Evolutionary conservation across 35 echinoderm and acorn worm genomes (phyloP).

Genomic region (Ophioderma brevispina): DNA sequence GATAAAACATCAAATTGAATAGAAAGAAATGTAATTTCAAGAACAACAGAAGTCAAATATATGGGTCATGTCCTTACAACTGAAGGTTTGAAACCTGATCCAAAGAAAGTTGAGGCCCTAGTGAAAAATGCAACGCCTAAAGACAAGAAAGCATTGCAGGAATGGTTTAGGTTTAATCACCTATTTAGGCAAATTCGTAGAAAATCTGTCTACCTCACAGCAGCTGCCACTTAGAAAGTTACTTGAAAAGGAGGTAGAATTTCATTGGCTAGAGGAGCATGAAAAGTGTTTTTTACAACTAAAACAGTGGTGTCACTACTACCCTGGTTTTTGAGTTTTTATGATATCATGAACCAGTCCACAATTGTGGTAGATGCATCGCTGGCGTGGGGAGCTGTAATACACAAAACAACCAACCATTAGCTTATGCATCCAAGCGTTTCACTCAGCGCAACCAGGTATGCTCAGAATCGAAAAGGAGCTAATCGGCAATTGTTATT

Average conservation of each 20-base stretch:
- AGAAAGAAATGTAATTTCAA: conserved; percentile 32
- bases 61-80: conserved; percentile 59
- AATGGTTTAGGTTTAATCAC: conserved; percentile 19
- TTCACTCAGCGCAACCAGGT: conserved; percentile 17
- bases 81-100: conserved; percentile 54
- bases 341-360: neutral
- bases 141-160: conserved; percentile 11
- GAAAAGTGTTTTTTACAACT: conserved; percentile 18
- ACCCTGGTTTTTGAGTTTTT: too few relatives aligned
- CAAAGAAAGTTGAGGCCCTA: conserved; percentile 44
- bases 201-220: neutral
- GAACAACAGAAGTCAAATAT: conserved; percentile 51
- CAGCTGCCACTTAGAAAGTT: conserved; percentile 40
- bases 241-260: conserved; percentile 23
- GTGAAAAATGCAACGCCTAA: neutral
- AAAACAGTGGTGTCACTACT: too few relatives aligned
- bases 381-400: neutral
- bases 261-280: conserved; percentile 3
- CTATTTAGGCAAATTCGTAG: conserved; percentile 48
- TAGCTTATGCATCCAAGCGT: conserved; percentile 34
- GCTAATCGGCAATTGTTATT: neutral
- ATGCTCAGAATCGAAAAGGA: neutral
- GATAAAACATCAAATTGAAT: conserved; percentile 38
- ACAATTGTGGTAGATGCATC: neutral
- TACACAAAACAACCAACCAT: neutral